Percentiles rank a stretch among this genome's conserved stretches.
phyloP scores from a whole-genome alignment of 2,113 vertebrate genomes.

The Dromas ardeola region DNA sequence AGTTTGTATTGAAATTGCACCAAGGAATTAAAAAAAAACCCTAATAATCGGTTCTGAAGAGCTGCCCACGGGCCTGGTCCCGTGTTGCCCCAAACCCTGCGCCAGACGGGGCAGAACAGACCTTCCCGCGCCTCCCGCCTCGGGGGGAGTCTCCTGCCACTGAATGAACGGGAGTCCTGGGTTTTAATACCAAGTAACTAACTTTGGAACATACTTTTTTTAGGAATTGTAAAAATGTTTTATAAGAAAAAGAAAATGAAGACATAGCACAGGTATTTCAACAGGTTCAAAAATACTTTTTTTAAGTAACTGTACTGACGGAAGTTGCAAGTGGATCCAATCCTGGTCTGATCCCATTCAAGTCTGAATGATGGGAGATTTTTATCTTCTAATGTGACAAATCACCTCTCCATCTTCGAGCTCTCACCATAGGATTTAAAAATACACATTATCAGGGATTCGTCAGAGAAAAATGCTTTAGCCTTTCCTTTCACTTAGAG shows the following conservation, averaged over 20 bases:
- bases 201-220: constrained; percentile 61
- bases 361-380: background rate
- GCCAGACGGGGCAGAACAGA: background rate
- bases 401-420: constrained; percentile 64
- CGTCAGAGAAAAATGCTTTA: constrained; percentile 67
- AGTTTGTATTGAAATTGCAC: constrained; percentile 74
- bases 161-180: background rate
- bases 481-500: constrained; percentile 70
- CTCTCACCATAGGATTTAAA: constrained; percentile 58
- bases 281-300: constrained; percentile 51
- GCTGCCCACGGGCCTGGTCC: constrained; percentile 72
- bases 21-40: constrained; percentile 19
- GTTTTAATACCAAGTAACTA: constrained; percentile 48
- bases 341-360: background rate
- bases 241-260: constrained; percentile 31
- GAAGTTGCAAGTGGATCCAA: background rate
- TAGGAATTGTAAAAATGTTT: constrained; percentile 70
- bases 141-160: background rate
- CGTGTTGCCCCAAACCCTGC: constrained; percentile 54
- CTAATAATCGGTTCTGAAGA: constrained; percentile 17
- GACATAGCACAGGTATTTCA: constrained; percentile 50
- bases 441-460: constrained; percentile 69
- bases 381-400: constrained; percentile 28
- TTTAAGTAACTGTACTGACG: background rate
- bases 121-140: background rate